Percentiles rank a stretch among this genome's conserved stretches.
Conservation (phyloP, 2,797 vertebrate genomes). For the Cossypha dichroa region DNA sequence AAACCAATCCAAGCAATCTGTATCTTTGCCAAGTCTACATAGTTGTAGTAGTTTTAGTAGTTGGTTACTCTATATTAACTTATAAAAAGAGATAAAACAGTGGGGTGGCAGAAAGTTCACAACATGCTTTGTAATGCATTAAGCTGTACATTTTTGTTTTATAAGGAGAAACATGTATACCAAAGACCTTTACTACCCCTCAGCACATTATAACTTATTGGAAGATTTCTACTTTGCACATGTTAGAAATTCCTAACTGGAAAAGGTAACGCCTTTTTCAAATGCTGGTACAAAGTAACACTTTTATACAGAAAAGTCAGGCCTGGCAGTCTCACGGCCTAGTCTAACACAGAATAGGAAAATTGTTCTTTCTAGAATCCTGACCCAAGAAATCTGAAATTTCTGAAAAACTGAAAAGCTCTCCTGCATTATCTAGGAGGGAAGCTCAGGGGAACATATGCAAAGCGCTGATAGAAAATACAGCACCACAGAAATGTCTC, state of each 20-base stretch:
- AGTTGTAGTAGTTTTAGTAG: background rate
- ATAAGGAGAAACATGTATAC: background rate
- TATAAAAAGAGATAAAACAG: background rate
- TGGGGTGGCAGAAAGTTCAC: background rate
- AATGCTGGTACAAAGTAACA: background rate
- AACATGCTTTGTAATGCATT: background rate
- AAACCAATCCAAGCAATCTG: background rate
- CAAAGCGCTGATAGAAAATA: background rate
- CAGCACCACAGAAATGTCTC: background rate
- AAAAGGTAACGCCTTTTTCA: background rate
- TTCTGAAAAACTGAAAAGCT: background rate
- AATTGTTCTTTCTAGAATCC: background rate
- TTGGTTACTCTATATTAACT: background rate
- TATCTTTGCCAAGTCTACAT: background rate
- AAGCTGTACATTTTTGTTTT: background rate
- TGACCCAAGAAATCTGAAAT: background rate
- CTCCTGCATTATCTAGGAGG: background rate
- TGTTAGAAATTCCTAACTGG: background rate
- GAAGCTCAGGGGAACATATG: background rate
- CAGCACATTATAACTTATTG: background rate
- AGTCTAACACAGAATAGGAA: background rate
- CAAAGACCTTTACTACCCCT: background rate
- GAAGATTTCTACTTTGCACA: background rate
- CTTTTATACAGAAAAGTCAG: background rate
- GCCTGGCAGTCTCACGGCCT: background rate